phyloP scores from a whole-genome alignment of 2,797 vertebrate genomes.

The Sebastes kiyomatsui region DNA sequence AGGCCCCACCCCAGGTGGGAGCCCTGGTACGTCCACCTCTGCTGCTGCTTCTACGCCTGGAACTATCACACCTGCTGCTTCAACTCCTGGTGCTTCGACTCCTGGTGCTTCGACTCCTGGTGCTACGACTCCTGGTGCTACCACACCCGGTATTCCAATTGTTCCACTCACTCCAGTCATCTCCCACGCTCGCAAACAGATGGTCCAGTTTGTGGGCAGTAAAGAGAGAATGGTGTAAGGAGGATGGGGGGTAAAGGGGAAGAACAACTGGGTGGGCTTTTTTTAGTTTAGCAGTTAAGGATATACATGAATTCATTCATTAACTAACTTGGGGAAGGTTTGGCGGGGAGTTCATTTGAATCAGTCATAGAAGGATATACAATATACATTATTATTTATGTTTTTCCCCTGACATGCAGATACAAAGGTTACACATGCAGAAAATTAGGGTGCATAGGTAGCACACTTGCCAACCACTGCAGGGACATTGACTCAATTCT shows the following conservation, averaged over 20 bases:
- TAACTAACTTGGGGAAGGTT: constrained; percentile 4
- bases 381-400: neutral
- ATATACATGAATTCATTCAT: constrained; percentile 21
- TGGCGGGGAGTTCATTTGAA: constrained; percentile 12
- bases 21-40: constrained; percentile 51
- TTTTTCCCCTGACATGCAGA: constrained; percentile 1
- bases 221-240: constrained; percentile 72
- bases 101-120: constrained; percentile 27
- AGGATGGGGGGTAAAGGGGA: neutral
- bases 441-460: neutral
- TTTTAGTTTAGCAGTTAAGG: constrained; percentile 38
- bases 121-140: constrained; percentile 36
- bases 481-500: neutral
- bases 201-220: constrained; percentile 75
- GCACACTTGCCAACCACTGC: neutral
- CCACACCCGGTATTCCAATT: constrained; percentile 46
- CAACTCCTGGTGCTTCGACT: constrained; percentile 2
- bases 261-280: neutral
- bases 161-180: constrained; percentile 73
- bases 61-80: constrained; percentile 9
- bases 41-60: constrained; percentile 25
- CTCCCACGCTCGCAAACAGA: constrained; percentile 76
- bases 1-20: constrained; percentile 64
- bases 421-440: neutral
- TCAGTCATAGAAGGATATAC: neutral